Evolutionary conservation across 2,797 vertebrate genomes (phyloP).

Genomic region (Synanceia verrucosa): DNA sequence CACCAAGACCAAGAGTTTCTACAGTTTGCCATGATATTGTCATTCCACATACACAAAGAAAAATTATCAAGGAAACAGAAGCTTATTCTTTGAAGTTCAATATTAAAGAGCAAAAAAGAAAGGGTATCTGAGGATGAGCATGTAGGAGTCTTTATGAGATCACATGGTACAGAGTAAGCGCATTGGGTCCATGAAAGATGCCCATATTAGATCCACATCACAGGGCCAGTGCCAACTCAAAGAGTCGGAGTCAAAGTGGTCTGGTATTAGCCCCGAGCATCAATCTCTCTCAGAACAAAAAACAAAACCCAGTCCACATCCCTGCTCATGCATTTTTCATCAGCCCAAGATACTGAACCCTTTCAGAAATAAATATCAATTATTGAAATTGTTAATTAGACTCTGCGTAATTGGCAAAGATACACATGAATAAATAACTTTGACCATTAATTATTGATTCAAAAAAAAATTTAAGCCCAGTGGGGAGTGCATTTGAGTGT

Average conservation of each 20-base stretch:
- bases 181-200: conserved; percentile 83
- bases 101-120: conserved; percentile 79
- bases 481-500: conserved; percentile 74
- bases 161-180: conserved; percentile 78
- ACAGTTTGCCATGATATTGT: conserved; percentile 60
- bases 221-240: conserved; percentile 81
- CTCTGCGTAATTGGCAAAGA: conserved; percentile 81
- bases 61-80: conserved; percentile 80
- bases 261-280: conserved; percentile 82
- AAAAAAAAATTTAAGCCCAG: conserved; percentile 74
- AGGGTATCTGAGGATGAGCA: conserved; percentile 75
- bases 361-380: conserved; percentile 88
- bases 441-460: conserved; percentile 85
- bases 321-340: conserved; percentile 85
- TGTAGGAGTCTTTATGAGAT: conserved; percentile 84
- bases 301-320: conserved; percentile 80
- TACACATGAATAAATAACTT: conserved; percentile 85
- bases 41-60: conserved; percentile 71
- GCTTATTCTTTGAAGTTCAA: conserved; percentile 77
- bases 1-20: conserved; percentile 55
- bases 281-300: conserved; percentile 84
- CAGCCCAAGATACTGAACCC: conserved; percentile 75
- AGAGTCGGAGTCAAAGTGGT: conserved; percentile 85
- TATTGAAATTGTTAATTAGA: conserved; percentile 89
- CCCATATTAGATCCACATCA: conserved; percentile 84